phyloP scores from a whole-genome alignment of 2,888 invertebrate species.

The Lampropteryx suffumata region DNA sequence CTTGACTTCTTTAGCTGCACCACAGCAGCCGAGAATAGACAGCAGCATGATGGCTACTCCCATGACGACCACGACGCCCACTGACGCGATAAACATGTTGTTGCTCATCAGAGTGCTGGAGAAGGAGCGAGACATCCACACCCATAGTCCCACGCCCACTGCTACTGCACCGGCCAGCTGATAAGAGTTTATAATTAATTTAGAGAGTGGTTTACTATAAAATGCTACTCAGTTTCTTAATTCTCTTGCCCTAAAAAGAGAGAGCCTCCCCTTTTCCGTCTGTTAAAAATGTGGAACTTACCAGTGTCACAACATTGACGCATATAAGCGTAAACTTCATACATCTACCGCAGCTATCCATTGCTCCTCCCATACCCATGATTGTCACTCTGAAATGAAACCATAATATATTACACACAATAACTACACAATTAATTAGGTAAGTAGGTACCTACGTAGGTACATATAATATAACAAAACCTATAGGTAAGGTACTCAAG shows the following conservation, averaged over 20 bases:
- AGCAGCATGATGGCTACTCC: constrained; percentile 92
- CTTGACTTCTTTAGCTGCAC: constrained; percentile 96
- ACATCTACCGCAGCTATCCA: constrained; percentile 94
- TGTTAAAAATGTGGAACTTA: constrained; percentile 83
- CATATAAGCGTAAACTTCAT: constrained; percentile 94
- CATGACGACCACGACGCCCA: constrained; percentile 91
- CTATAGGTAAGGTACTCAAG: no score
- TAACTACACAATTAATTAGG: no score
- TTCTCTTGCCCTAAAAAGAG: no score
- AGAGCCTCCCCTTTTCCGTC: no score
- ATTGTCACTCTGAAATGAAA: constrained; percentile 56
- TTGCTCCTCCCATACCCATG: constrained; percentile 89
- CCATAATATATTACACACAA: no score
- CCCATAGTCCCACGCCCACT: constrained; percentile 93
- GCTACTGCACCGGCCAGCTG: constrained; percentile 90
- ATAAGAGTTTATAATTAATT: no score
- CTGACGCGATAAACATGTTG: constrained; percentile 93
- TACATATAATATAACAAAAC: no score
- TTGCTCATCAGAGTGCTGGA: constrained; percentile 93
- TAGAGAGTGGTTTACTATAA: no score
- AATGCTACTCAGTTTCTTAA: no score
- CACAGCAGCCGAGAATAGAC: constrained; percentile 95
- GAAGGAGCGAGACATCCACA: constrained; percentile 91
- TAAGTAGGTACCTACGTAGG: no score
- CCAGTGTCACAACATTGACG: constrained; percentile 92